Conservation (phyloP, 2,888 invertebrate species). For the Euzetes globulus region DNA sequence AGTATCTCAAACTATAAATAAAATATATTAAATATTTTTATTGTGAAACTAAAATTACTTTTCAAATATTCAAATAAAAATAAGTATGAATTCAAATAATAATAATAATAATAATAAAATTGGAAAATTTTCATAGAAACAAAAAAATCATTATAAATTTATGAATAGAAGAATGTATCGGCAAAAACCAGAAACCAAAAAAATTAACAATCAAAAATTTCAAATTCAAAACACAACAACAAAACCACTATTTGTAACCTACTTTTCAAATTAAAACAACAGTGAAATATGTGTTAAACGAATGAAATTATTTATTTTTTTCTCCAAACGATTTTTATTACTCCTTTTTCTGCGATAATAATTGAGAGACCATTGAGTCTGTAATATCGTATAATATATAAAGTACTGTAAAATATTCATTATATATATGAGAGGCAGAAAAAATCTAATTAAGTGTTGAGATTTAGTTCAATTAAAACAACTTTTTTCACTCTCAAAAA, state of each 20-base stretch:
- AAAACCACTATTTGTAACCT: slow-evolving; percentile 3
- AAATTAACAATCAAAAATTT: background rate
- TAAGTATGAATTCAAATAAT: background rate
- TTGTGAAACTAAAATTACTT: background rate
- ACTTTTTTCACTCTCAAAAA: background rate
- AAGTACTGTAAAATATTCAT: too few species aligned
- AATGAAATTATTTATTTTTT: background rate
- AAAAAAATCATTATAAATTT: background rate
- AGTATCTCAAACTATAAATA: too few species aligned
- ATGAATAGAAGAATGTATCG: background rate
- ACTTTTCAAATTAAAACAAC: background rate
- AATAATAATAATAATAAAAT: background rate
- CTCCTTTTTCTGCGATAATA: too few species aligned
- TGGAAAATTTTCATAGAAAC: background rate
- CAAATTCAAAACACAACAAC: background rate
- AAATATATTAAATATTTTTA: too few species aligned
- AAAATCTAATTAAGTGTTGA: slow-evolving; percentile 4
- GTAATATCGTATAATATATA: too few species aligned
- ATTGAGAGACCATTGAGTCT: too few species aligned
- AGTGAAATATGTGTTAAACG: background rate
- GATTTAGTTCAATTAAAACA: slow-evolving; percentile 6
- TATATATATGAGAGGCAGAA: too few species aligned
- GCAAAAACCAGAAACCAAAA: background rate
- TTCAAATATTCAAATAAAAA: background rate
- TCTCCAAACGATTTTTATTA: too few species aligned